Percentiles rank a stretch among this genome's conserved stretches.
Evolutionary conservation across 2,888 invertebrate species (phyloP).

Genomic region (Morpho achilles): DNA sequence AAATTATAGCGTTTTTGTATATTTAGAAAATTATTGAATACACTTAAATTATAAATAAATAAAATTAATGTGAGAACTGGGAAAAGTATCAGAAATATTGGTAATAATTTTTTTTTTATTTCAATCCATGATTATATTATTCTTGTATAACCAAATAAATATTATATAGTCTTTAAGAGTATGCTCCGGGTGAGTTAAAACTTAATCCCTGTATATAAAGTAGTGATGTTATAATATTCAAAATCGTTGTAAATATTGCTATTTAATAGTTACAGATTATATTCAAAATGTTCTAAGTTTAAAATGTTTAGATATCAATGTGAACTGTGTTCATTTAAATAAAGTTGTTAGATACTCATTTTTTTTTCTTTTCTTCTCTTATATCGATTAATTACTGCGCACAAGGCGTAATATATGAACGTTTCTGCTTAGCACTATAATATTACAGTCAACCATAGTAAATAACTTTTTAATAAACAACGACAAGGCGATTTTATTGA

Average conservation of each 20-base stretch:
- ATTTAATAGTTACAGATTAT: conserved; percentile 12
- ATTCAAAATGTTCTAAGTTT: conserved; percentile 31
- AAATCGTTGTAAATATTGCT: conserved; percentile 25
- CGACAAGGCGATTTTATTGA: no score
- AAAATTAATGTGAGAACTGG: no score
- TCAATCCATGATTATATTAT: not conserved
- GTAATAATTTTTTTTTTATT: no score
- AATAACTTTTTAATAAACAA: no score
- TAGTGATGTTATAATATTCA: conserved; percentile 12
- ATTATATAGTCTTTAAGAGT: conserved; percentile 22
- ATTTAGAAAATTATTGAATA: no score
- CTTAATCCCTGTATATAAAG: conserved; percentile 23
- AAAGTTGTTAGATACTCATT: conserved; percentile 58
- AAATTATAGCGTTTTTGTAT: no score
- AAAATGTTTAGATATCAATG: conserved; percentile 48
- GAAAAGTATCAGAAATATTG: no score
- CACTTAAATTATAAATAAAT: no score
- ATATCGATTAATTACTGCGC: no score
- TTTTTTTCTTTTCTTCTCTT: conserved; percentile 1
- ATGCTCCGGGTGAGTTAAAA: conserved; percentile 63
- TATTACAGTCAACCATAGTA: no score
- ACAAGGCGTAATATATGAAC: no score
- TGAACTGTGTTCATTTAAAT: conserved; percentile 75
- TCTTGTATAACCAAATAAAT: not conserved
- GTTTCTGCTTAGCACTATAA: no score